Percentiles rank a stretch among this genome's conserved stretches.
phyloP scores from a whole-genome alignment of 1,140 invertebrate species.

The Chironomus striatipennis region DNA sequence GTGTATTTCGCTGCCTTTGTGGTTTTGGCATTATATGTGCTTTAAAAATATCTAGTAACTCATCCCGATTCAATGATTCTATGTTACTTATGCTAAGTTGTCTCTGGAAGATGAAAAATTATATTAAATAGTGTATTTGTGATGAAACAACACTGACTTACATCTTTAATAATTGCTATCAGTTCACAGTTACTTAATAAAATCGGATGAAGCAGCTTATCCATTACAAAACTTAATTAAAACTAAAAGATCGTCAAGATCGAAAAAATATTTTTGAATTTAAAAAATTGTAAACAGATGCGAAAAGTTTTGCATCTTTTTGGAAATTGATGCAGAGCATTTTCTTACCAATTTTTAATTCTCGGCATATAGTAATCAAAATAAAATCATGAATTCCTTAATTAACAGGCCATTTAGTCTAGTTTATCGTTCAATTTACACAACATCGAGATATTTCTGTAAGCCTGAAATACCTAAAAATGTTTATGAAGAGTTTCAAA shows the following conservation, averaged over 20 bases:
- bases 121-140: not conserved
- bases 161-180: not conserved
- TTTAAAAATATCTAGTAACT: not conserved
- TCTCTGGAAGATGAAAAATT: not conserved
- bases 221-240: not conserved
- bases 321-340: not conserved
- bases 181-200: not conserved
- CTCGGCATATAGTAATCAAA: not conserved
- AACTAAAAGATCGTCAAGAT: not conserved
- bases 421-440: not conserved
- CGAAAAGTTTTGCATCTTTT: not conserved
- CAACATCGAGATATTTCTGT: not conserved
- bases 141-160: not conserved
- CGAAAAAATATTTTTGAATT: no score
- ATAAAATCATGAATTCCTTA: not conserved
- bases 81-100: not conserved
- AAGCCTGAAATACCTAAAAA: conserved; percentile 52
- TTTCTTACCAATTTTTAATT: not conserved
- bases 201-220: not conserved
- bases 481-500: conserved; percentile 47
- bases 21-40: not conserved
- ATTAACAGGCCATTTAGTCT: not conserved
- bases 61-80: not conserved
- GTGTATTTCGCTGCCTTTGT: not conserved
- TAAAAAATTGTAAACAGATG: not conserved